A percentile compares a stretch with the other conserved stretches of the same genome.
phyloP scores from a whole-genome alignment of 2,888 invertebrate genomes.

The Idaea biselata region DNA sequence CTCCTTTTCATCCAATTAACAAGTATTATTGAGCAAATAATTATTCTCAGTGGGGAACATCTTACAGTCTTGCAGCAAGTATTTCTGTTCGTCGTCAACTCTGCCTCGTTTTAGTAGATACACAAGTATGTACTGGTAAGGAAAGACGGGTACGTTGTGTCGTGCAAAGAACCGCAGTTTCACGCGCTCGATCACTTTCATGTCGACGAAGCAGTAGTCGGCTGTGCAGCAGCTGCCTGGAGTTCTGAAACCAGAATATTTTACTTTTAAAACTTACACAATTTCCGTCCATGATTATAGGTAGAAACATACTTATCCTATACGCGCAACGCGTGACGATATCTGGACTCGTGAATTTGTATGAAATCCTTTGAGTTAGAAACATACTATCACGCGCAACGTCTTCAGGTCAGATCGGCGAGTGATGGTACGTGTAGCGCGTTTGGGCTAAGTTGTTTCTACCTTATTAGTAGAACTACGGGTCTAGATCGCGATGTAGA shows the following conservation, averaged over 20 bases:
- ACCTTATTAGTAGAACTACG: no score
- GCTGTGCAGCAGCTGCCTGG: constrained; percentile 74
- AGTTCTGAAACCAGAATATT: constrained; percentile 46
- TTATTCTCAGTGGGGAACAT: constrained; percentile 56
- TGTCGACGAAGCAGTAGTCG: constrained; percentile 74
- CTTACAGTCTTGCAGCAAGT: constrained; percentile 67
- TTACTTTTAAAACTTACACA: no score
- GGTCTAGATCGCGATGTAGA: no score
- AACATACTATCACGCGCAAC: no score
- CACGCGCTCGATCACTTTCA: constrained; percentile 72
- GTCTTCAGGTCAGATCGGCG: no score
- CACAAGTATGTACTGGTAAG: constrained; percentile 71
- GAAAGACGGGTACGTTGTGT: constrained; percentile 72
- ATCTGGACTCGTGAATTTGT: no score
- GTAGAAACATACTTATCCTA: no score
- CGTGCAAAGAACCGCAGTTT: constrained; percentile 70
- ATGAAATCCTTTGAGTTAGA: no score
- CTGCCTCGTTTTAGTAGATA: constrained; percentile 65
- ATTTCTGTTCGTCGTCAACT: constrained; percentile 67
- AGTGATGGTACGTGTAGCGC: no score
- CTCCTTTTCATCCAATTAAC: constrained; percentile 29
- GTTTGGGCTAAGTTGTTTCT: no score
- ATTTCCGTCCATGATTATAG: no score
- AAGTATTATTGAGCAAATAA: constrained; percentile 66
- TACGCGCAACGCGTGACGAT: no score